Conservation (phyloP, 2,113 vertebrate genomes). For the Varanus komodoensis region DNA sequence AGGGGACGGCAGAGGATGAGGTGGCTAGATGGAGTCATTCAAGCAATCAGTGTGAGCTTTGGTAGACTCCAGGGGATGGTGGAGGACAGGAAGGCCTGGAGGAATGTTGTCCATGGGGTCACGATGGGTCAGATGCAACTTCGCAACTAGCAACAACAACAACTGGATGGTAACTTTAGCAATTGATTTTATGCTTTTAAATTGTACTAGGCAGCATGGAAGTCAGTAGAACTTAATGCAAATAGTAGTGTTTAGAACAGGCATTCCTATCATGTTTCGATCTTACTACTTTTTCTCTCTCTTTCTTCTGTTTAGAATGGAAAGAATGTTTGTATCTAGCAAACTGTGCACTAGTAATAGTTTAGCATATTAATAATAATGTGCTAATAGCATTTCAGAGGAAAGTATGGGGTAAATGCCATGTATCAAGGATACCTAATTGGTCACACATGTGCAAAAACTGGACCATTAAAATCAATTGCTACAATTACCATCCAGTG, state of each 20-base stretch:
- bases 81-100: no score
- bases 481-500: neutral
- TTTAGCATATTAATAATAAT: neutral
- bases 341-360: neutral
- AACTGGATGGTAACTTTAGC: constrained; percentile 1
- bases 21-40: no score
- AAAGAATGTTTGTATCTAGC: neutral
- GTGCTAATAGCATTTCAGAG: neutral
- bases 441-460: neutral
- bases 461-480: neutral
- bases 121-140: no score
- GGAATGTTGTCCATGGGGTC: no score
- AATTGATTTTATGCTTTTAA: constrained; percentile 4
- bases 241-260: neutral
- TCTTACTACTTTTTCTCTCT: neutral
- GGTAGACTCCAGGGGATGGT: no score
- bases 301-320: neutral
- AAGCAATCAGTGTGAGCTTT: no score
- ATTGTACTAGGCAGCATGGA: neutral
- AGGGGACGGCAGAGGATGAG: no score
- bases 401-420: neutral
- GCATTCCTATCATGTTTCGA: neutral
- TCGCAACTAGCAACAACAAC: neutral
- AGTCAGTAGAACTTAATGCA: constrained; percentile 7
- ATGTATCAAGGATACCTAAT: neutral